These are phyloP conservation scores for Trichomycterus rosablanca DNA, from an alignment of 2,113 vertebrate species.

Conservation along the genomic window DNA sequence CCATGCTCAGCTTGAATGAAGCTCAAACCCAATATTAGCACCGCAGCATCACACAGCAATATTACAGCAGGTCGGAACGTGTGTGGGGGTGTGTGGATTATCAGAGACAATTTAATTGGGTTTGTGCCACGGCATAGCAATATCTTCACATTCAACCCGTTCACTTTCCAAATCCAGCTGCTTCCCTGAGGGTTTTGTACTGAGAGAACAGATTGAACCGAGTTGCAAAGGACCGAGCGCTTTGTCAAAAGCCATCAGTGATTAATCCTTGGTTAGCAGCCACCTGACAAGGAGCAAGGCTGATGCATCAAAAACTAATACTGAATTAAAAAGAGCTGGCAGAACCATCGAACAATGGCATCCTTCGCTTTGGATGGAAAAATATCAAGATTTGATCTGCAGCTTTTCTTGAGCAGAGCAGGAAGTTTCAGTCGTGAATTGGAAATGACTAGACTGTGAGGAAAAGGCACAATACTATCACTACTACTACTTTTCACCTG, in stretches of 20 bases:
- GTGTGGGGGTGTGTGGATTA: neutral
- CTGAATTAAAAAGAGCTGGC: neutral
- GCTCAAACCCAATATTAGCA: neutral
- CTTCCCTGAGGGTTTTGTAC: neutral
- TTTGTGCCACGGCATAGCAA: too few relatives aligned
- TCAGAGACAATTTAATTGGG: neutral
- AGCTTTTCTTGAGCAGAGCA: too few relatives aligned
- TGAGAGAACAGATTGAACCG: neutral
- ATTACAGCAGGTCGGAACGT: slow-evolving; percentile 4
- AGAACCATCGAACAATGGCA: neutral
- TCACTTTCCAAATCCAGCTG: neutral
- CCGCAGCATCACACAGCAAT: neutral
- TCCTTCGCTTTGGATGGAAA: neutral
- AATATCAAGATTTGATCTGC: too few relatives aligned
- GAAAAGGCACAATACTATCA: too few relatives aligned
- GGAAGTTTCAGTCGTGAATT: too few relatives aligned
- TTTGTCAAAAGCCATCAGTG: slow-evolving; percentile 10
- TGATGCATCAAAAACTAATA: neutral
- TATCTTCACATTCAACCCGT: neutral
- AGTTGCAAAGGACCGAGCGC: neutral
- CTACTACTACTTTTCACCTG: too few relatives aligned
- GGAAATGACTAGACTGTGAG: too few relatives aligned
- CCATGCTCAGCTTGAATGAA: neutral
- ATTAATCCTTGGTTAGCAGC: slow-evolving; percentile 19
- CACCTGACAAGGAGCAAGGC: neutral